Evolutionary conservation across 2,888 invertebrate genomes (phyloP), one percentile per base, ranked within the genome.

Genomic region (Drosophila lacicola): DNA sequence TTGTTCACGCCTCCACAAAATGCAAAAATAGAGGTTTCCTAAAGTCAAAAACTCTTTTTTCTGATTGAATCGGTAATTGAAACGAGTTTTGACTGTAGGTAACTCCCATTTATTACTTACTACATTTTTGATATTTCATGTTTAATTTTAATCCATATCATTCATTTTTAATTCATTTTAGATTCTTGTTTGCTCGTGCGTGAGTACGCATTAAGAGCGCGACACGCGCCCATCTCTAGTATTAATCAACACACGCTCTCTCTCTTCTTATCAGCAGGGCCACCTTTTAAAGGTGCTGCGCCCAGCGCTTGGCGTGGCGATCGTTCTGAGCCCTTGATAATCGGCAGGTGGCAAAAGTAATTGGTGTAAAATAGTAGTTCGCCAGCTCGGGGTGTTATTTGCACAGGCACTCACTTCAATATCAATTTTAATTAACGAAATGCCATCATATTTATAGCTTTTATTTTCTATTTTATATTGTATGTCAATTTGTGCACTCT

Each of bases 341-440:
- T 63, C 53, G 47, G 45, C 63, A 61, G 74, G 73, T 78, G 73
- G 62, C 36, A 21, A 44, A 66, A 21, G 60, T 76, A 76, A 70
- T 70, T 78, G 36, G 4, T 37, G 4, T 50, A 34, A 66, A 56
- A 46, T 10, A 33, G 17, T 11, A 21, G 14, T 21, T 44, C 42
- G 11, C 21, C 46, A 49, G 45, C 14, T 63, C 42, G 44, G 25
- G 55, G 45, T 62, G 33, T 50, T 66, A 73, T 66, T 72, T 44
- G 60, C 54, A 25, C 37, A 11, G 21, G 14, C 45, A 54, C 75
- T 64, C 58, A 64, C 56, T 54, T 46, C 41, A 60, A 17, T 64
- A 77, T 56, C 67, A 67, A 74, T 64, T 71, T 60, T 67, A 67
- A 74, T 71, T 76, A 66, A 66, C 42, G 17, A 56, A 78, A 64